A percentile compares a stretch with the other conserved stretches of the same genome.
These are phyloP conservation scores for Perognathus longimembris DNA, from an alignment of 2,113 vertebrate species.

Conservation along the genomic window DNA sequence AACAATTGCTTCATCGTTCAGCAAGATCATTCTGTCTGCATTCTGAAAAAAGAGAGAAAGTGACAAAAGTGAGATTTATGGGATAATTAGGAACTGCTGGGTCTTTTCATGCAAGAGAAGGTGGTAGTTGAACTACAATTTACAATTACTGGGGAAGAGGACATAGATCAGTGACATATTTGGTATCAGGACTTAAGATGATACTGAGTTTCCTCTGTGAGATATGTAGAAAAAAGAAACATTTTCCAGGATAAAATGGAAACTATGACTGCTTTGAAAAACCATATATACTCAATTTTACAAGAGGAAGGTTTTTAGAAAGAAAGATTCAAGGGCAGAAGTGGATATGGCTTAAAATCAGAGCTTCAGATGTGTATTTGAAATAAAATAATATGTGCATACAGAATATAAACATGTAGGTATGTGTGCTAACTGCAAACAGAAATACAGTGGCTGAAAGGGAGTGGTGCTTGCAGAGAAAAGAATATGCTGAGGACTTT, in stretches of 20 bases:
- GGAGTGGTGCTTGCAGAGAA: background rate
- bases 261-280: background rate
- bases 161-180: background rate
- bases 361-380: no score
- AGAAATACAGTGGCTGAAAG: background rate
- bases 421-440: background rate
- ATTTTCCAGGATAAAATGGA: background rate
- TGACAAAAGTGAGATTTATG: background rate
- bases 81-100: background rate
- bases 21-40: background rate
- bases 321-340: no score
- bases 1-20: background rate
- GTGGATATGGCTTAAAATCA: no score
- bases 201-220: conserved; percentile 29
- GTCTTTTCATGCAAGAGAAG: background rate
- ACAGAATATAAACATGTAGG: background rate
- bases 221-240: background rate
- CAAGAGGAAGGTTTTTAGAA: background rate
- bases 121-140: background rate
- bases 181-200: background rate
- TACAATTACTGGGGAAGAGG: background rate
- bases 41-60: background rate
- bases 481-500: conserved; percentile 19
- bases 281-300: background rate
- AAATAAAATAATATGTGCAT: no score